Conservation (phyloP, 2,888 invertebrate species). For the Callyntrura guangdongensis region DNA sequence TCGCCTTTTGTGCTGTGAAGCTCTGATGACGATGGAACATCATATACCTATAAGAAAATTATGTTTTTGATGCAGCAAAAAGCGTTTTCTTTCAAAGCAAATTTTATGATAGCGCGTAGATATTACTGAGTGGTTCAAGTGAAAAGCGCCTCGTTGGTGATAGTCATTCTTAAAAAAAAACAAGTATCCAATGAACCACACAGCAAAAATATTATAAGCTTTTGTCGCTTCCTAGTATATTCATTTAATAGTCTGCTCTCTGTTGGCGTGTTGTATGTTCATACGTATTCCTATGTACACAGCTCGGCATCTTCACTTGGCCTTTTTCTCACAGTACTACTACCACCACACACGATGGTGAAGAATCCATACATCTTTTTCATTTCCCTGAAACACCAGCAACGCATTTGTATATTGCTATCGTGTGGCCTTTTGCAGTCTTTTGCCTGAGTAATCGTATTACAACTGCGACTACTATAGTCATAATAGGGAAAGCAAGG, state of each 20-base stretch:
- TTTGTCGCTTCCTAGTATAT: constrained; percentile 37
- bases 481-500: neutral
- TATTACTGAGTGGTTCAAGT: constrained; percentile 1
- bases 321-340: neutral
- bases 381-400: neutral
- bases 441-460: neutral
- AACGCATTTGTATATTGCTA: neutral
- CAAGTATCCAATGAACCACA: constrained; percentile 47
- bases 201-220: constrained; percentile 63
- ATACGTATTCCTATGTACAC: neutral
- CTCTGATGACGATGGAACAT: neutral
- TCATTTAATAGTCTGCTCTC: constrained; percentile 32
- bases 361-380: neutral
- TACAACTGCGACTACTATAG: neutral
- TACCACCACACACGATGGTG: constrained; percentile 47
- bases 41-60: neutral
- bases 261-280: neutral
- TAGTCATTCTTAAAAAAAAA: constrained; percentile 31
- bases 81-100: neutral
- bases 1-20: neutral
- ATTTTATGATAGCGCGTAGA: constrained; percentile 10
- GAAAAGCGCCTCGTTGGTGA: neutral
- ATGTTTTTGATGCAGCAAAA: constrained; percentile 8
- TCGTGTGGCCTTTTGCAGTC: neutral
- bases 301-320: constrained; percentile 21